Conservation (phyloP, 2,797 vertebrate species). For the Sebastolobus alascanus region DNA sequence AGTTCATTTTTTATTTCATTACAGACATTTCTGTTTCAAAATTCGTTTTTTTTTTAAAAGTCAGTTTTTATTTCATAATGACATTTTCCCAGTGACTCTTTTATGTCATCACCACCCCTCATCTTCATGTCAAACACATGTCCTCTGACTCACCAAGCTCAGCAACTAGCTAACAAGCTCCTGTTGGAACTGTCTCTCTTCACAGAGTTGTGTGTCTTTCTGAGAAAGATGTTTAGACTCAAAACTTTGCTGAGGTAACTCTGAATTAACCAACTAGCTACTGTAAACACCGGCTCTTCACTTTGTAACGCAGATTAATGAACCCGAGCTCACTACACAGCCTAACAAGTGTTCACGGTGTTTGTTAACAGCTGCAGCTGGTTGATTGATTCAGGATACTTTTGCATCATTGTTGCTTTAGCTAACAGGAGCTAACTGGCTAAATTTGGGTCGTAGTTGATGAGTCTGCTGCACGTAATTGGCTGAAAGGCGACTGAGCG, state of each 20-base stretch:
- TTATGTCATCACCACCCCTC: not conserved
- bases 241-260: not conserved
- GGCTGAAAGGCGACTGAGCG: not conserved
- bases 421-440: not conserved
- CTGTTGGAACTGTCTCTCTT: not conserved
- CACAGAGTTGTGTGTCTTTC: not conserved
- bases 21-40: not conserved
- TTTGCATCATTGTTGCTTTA: not conserved
- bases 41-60: not conserved
- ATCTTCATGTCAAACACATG: not conserved
- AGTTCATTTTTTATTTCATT: conserved; percentile 3
- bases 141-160: not conserved
- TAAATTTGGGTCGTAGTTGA: not conserved
- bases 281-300: not conserved
- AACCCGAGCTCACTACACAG: not conserved
- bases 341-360: not conserved
- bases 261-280: not conserved
- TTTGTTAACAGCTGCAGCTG: not conserved
- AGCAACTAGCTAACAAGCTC: not conserved
- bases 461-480: not conserved
- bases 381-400: not conserved
- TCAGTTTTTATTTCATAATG: not conserved
- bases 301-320: not conserved
- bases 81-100: not conserved
- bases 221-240: not conserved